Percentiles rank a stretch among this genome's conserved stretches.
phyloP scores from a whole-genome alignment of 2,797 vertebrate genomes.

The Paratrypauchen microcephalus region DNA sequence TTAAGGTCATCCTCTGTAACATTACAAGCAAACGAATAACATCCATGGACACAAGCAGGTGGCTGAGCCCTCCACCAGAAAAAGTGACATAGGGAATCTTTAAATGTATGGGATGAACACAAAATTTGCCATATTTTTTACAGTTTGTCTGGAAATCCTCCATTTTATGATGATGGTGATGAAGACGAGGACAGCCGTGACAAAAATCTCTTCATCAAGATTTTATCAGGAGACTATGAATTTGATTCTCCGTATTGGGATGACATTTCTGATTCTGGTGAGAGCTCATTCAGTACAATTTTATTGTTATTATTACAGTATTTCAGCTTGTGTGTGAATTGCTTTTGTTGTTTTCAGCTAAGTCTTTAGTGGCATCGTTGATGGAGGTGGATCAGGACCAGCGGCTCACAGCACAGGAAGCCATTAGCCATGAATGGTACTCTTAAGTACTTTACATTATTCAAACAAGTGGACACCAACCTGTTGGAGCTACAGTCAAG shows the following conservation, averaged over 20 bases:
- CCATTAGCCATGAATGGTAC: constrained; percentile 96
- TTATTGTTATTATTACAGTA: not conserved
- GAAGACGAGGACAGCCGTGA: constrained; percentile 95
- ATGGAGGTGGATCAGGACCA: constrained; percentile 98
- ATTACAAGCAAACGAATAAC: too few species aligned
- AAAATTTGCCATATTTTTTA: constrained; percentile 1
- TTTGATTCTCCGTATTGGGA: constrained; percentile 98
- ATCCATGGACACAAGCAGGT: too few species aligned
- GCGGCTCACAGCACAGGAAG: constrained; percentile 92
- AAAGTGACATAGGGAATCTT: too few species aligned
- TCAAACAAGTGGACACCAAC: not conserved
- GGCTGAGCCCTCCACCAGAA: too few species aligned
- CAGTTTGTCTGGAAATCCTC: constrained; percentile 95
- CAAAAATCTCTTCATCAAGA: constrained; percentile 96
- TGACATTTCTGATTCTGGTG: constrained; percentile 97
- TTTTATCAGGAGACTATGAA: constrained; percentile 94
- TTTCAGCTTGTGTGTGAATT: not conserved
- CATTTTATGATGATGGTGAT: constrained; percentile 95
- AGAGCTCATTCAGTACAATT: constrained; percentile 11
- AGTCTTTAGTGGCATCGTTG: constrained; percentile 87
- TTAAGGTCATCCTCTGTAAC: too few species aligned
- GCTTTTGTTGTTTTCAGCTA: constrained; percentile 61
- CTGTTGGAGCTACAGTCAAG: not conserved
- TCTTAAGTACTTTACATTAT: not conserved
- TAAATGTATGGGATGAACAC: not conserved